phyloP scores from a whole-genome alignment of 2,888 invertebrate genomes.

The Noctua janthina region DNA sequence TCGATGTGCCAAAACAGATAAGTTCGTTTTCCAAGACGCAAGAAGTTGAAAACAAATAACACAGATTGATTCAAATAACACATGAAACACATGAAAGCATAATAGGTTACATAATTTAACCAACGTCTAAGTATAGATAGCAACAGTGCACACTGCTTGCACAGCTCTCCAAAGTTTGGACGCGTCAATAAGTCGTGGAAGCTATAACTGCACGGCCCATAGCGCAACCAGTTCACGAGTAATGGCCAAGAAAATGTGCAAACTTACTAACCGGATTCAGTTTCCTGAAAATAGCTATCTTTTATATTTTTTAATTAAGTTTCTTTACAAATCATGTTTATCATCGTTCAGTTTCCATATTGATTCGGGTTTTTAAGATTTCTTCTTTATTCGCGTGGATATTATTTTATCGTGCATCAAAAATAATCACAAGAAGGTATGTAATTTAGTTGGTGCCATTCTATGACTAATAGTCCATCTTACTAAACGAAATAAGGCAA shows the following conservation, averaged over 20 bases:
- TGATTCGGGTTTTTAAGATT: not conserved
- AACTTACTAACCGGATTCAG: conserved; percentile 80
- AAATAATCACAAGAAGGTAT: too few species aligned
- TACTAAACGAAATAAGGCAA: not conserved
- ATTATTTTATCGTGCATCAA: not conserved
- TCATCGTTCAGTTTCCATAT: not conserved
- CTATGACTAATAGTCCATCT: too few species aligned
- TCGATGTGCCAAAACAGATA: conserved; percentile 1
- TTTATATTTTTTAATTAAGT: conserved; percentile 17
- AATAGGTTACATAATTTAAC: conserved; percentile 14
- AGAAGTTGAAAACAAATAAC: not conserved
- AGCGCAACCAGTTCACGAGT: conserved; percentile 75
- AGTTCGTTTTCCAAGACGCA: not conserved
- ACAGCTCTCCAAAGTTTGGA: conserved; percentile 69
- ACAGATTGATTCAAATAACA: not conserved
- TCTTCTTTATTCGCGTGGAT: not conserved
- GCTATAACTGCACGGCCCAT: conserved; percentile 83
- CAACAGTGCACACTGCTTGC: conserved; percentile 4
- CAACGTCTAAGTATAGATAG: conserved; percentile 10
- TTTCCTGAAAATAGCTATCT: conserved; percentile 66
- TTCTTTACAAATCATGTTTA: conserved; percentile 8
- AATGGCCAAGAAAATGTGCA: conserved; percentile 79
- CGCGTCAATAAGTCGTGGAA: conserved; percentile 80
- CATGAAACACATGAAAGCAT: not conserved
- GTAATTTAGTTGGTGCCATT: too few species aligned